These are phyloP conservation scores for Wiebesia pumilae DNA, from an alignment of 1,140 invertebrate genomes.

Conservation along the genomic window DNA sequence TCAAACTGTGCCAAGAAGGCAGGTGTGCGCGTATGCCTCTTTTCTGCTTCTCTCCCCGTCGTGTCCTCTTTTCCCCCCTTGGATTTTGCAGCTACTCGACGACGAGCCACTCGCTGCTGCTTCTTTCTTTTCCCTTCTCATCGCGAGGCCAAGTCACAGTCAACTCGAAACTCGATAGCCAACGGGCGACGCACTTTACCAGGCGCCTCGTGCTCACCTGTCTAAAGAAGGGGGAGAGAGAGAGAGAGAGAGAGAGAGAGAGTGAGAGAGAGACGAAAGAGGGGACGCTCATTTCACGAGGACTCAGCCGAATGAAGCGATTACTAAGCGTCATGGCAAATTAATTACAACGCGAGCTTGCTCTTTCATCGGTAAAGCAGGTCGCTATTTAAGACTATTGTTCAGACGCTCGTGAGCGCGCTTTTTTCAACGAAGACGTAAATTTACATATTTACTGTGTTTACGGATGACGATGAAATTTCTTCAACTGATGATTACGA, in stretches of 20 bases:
- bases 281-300: background rate
- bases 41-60: background rate
- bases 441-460: conserved; percentile 12
- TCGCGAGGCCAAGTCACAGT: conserved; percentile 38
- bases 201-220: conserved; percentile 45
- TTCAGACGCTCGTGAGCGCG: background rate
- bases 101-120: background rate
- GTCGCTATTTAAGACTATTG: background rate
- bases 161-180: conserved; percentile 49
- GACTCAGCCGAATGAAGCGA: background rate
- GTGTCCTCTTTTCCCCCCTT: background rate
- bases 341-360: background rate
- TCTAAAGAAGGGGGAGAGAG: conserved; percentile 14
- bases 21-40: background rate
- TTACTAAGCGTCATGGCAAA: background rate
- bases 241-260: conserved; percentile 39
- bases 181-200: conserved; percentile 28
- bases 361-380: conserved; percentile 1
- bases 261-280: conserved; percentile 15
- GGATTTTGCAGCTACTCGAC: conserved; percentile 4
- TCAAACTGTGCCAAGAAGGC: conserved; percentile 20
- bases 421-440: background rate
- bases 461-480: background rate
- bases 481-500: background rate
- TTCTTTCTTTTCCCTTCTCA: conserved; percentile 37